Conservation (phyloP, 2,888 invertebrate species). For the Sesia bembeciformis region DNA sequence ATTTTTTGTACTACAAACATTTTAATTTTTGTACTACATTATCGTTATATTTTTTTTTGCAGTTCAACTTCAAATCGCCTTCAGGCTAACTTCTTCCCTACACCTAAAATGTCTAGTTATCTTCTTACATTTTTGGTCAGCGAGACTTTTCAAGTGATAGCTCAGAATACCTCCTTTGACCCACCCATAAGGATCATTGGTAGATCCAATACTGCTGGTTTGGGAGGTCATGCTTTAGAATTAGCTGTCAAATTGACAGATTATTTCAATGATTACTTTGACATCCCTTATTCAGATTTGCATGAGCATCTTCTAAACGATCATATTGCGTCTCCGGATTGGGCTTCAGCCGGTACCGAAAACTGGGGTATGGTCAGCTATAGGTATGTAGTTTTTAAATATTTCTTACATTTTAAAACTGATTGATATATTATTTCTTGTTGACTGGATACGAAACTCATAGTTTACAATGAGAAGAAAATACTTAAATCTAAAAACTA, state of each 20-base stretch:
- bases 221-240: conserved; percentile 41
- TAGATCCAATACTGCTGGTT: conserved; percentile 49
- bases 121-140: conserved; percentile 87
- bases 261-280: conserved; percentile 49
- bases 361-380: conserved; percentile 71
- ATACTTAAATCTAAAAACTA: too few species aligned
- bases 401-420: background rate
- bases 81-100: conserved; percentile 56
- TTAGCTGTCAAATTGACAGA: conserved; percentile 49
- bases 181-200: conserved; percentile 59
- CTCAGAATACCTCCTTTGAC: conserved; percentile 34
- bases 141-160: conserved; percentile 53
- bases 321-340: conserved; percentile 60
- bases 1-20: background rate
- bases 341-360: conserved; percentile 66
- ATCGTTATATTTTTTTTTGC: background rate
- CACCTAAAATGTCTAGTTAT: conserved; percentile 87
- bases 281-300: conserved; percentile 42
- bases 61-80: conserved; percentile 13
- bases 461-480: too few species aligned
- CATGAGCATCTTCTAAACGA: conserved; percentile 52
- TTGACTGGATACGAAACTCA: too few species aligned
- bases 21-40: background rate
- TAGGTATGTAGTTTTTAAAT: conserved; percentile 28
- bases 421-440: background rate